phyloP scores from a whole-genome alignment of 2,888 invertebrate species.

The Acleris laterana region DNA sequence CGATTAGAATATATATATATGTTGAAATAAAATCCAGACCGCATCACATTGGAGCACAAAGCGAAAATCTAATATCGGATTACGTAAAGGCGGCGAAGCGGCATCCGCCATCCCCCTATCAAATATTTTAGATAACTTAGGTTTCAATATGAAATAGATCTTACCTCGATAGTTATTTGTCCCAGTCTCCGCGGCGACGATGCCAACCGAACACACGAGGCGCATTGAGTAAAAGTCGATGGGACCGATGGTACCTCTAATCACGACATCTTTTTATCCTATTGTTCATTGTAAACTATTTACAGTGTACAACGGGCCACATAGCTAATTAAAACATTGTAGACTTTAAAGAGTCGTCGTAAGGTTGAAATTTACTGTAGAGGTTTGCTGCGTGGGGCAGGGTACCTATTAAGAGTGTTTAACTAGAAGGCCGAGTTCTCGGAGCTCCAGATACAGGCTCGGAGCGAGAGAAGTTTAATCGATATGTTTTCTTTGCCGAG shows the following conservation, averaged over 20 bases:
- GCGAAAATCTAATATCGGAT: conserved; percentile 35
- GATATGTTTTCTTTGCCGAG: conserved; percentile 25
- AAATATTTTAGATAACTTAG: conserved; percentile 24
- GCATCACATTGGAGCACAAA: conserved; percentile 16
- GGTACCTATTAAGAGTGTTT: conserved; percentile 37
- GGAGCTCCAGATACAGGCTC: conserved; percentile 27
- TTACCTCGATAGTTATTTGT: conserved; percentile 33
- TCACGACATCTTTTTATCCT: conserved; percentile 41
- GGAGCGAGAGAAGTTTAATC: conserved; percentile 19
- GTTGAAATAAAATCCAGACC: not conserved
- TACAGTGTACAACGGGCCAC: conserved; percentile 20
- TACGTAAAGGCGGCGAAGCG: conserved; percentile 17
- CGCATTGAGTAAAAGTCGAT: conserved; percentile 38
- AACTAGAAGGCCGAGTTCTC: conserved; percentile 36
- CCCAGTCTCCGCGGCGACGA: conserved; percentile 27
- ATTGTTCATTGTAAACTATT: conserved; percentile 41
- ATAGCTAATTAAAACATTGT: conserved; percentile 25
- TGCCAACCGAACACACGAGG: conserved; percentile 36
- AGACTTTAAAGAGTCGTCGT: conserved; percentile 13
- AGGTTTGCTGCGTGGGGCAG: conserved; percentile 8
- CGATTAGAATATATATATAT: no score
- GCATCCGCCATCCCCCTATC: conserved; percentile 6
- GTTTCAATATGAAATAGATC: conserved; percentile 21
- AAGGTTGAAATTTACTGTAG: not conserved
- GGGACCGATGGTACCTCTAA: conserved; percentile 27